A percentile compares a stretch with the other conserved stretches of the same genome.
Conservation (phyloP, 2,797 vertebrate genomes). For the Brotula barbata region DNA sequence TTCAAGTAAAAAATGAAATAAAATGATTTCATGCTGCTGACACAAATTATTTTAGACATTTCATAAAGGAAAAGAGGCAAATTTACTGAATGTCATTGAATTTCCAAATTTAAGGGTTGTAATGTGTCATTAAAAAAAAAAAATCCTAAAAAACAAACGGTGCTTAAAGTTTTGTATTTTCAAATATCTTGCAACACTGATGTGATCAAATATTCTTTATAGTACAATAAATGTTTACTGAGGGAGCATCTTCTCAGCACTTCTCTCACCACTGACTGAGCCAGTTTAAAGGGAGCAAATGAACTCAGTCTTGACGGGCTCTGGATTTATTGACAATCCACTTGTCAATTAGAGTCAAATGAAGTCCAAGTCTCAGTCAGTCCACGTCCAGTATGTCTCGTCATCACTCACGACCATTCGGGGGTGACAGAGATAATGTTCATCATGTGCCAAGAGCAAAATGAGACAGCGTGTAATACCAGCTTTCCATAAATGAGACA, state of each 20-base stretch:
- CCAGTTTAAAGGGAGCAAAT: constrained; percentile 6
- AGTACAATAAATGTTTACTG: no score
- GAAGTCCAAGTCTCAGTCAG: constrained; percentile 13
- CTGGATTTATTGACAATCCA: constrained; percentile 12
- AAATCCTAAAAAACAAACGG: no score
- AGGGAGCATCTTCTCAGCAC: not conserved
- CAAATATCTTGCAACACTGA: no score
- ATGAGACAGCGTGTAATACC: constrained; percentile 45
- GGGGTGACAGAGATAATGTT: constrained; percentile 25
- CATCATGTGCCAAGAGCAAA: constrained; percentile 24
- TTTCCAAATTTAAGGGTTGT: no score
- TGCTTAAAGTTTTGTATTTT: no score
- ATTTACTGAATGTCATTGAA: no score
- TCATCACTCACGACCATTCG: constrained; percentile 18
- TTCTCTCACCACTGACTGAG: not conserved
- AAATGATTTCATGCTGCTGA: no score
- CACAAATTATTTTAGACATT: no score
- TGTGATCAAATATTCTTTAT: no score
- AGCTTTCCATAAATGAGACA: constrained; percentile 38
- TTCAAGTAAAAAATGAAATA: no score
- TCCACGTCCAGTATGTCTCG: not conserved
- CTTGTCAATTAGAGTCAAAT: constrained; percentile 13
- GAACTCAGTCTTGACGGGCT: constrained; percentile 11
- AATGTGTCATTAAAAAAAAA: no score
- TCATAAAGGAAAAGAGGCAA: no score